Percentiles rank a stretch among this genome's conserved stretches.
phyloP scores from a whole-genome alignment of 2,888 invertebrate species.

The Pheosia tremula region DNA sequence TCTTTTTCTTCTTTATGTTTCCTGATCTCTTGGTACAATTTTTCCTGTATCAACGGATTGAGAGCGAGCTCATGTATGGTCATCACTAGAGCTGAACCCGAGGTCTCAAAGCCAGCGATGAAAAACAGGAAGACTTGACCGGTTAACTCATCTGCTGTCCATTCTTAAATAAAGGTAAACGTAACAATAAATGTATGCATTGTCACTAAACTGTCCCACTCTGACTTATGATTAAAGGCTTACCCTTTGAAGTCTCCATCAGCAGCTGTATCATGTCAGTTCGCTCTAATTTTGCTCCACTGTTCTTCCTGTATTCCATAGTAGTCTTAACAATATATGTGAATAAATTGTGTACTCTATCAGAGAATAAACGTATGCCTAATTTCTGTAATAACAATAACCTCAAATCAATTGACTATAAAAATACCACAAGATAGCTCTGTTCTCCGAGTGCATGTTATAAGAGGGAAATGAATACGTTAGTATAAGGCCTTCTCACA shows the following conservation, averaged over 20 bases:
- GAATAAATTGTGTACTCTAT: conserved; percentile 51
- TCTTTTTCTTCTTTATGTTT: conserved; percentile 46
- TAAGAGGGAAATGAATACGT: too few species aligned
- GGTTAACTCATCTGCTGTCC: conserved; percentile 66
- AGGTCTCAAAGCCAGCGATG: conserved; percentile 74
- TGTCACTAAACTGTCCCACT: not conserved
- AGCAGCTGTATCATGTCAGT: conserved; percentile 85
- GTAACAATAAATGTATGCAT: too few species aligned
- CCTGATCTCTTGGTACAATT: conserved; percentile 64
- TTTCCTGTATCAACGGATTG: conserved; percentile 70
- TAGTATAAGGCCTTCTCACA: too few species aligned
- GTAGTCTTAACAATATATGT: conserved; percentile 55
- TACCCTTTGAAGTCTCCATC: conserved; percentile 58
- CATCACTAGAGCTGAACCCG: conserved; percentile 65
- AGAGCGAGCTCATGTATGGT: conserved; percentile 70
- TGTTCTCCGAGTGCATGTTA: conserved; percentile 62
- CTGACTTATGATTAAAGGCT: not conserved
- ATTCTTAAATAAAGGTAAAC: conserved; percentile 52
- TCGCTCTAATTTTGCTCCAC: conserved; percentile 65
- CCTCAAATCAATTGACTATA: too few species aligned
- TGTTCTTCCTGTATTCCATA: conserved; percentile 68
- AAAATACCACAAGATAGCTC: conserved; percentile 9
- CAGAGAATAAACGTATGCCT: conserved; percentile 46
- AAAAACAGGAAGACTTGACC: conserved; percentile 78
- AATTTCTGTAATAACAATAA: conserved; percentile 41